Base-by-base conservation (phyloP, 2,113 vertebrate species). In the Damaliscus lunatus region DNA sequence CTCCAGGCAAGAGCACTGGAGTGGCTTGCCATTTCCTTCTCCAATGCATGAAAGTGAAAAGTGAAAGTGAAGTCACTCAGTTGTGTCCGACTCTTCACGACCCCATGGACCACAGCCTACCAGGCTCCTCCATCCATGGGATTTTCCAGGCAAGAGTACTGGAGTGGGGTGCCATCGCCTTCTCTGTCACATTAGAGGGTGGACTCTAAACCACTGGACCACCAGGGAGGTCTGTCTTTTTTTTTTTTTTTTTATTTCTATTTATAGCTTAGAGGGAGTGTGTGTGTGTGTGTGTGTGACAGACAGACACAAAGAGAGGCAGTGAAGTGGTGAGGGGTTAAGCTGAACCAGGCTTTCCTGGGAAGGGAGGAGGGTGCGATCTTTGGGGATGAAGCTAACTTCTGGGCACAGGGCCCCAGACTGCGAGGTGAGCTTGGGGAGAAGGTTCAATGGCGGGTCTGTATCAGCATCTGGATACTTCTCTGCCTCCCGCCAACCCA, bases 401-500 rank as follows among this genome's bases (percentile, higher is more conserved):
- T 64, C 77, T 50, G 67, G 40, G 85, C 48, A 12, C 60, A 80
- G 77, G 16, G 46, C 19, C 88, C 67, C 87, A 59, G 88, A 43
- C 60, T 74, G 25, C 31, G 57, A 91, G 60, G 71, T 23, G 27
- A 84, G 95, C 29, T 15, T 46, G 90, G 94, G 93, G 86, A 87
- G 40, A 57, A 16, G 59, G 46, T 81, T 78, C 77, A 17, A 17
- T 19, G 88, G 74, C 62, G 89, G 48, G 81, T 87, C 93, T 93
- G 15, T 57, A 15, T 89, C 96, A 36, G 92, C 0, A 52, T 95
- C 94, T 97, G 71, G 86, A 84, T 80, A 83, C 88, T 96, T 88
- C 88, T 97, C 97, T 97, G 83, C 91, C 95, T 97, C 96, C 82
- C 8, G 31, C 91, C 80, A 93, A 88, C 89, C 94, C 93, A 98